Evolutionary conservation across 1,140 invertebrate genomes (phyloP).

Genomic region (Parasteatoda tepidariorum): DNA sequence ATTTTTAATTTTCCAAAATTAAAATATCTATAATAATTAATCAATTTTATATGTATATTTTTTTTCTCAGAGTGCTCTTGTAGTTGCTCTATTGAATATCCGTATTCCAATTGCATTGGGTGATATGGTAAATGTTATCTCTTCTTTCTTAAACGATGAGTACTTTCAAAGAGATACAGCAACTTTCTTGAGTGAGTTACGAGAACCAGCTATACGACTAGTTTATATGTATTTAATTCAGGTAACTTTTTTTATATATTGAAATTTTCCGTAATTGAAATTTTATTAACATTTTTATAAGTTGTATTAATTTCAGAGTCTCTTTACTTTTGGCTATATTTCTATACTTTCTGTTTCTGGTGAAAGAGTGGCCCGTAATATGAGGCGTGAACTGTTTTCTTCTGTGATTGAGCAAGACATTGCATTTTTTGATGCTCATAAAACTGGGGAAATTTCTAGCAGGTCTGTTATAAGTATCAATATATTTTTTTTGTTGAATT

Average conservation of each 20-base stretch:
- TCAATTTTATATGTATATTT: slow-evolving; percentile 60
- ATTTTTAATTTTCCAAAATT: not conserved
- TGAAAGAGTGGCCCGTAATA: slow-evolving; percentile 83
- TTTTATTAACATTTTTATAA: not conserved
- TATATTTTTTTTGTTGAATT: not conserved
- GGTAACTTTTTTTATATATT: slow-evolving; percentile 68
- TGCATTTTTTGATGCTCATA: slow-evolving; percentile 88
- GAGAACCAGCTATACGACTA: slow-evolving; percentile 76
- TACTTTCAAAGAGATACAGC: slow-evolving; percentile 59
- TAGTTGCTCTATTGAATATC: slow-evolving; percentile 84
- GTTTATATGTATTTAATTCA: slow-evolving; percentile 78
- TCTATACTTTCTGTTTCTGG: slow-evolving; percentile 85
- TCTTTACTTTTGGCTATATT: slow-evolving; percentile 91
- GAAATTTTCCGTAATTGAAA: too few species aligned
- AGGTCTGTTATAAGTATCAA: slow-evolving; percentile 70
- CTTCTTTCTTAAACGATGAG: slow-evolving; percentile 66
- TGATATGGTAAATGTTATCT: slow-evolving; percentile 80
- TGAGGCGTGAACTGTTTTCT: slow-evolving; percentile 84
- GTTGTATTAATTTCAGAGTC: slow-evolving; percentile 74
- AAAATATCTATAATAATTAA: slow-evolving; percentile 70
- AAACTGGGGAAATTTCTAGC: slow-evolving; percentile 91
- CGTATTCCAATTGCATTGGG: slow-evolving; percentile 83
- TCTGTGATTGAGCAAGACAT: slow-evolving; percentile 90
- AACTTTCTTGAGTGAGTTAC: slow-evolving; percentile 75
- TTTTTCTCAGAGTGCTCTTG: slow-evolving; percentile 78